Percentiles rank a stretch among this genome's conserved stretches.
phyloP scores from a whole-genome alignment of 35 echinoderm and acorn worm species.

The Apostichopus japonicus region DNA sequence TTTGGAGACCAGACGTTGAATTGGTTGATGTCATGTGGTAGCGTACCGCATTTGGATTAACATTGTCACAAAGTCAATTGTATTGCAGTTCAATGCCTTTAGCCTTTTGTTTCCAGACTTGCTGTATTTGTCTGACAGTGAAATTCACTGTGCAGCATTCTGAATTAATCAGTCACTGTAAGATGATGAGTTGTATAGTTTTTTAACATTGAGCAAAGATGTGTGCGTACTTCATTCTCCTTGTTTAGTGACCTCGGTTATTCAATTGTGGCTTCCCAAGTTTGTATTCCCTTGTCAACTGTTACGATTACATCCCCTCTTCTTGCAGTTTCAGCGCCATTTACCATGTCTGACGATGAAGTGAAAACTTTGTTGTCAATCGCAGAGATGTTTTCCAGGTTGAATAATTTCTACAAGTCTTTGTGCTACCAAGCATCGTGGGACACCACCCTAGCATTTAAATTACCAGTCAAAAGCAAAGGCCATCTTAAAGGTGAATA shows the following conservation, averaged over 20 bases:
- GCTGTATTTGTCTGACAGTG: too few relatives aligned
- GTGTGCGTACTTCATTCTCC: too few relatives aligned
- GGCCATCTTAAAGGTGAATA: slow-evolving; percentile 57
- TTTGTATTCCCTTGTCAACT: too few relatives aligned
- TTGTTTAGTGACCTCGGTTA: too few relatives aligned
- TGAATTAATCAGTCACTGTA: neutral
- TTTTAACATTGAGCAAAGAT: neutral
- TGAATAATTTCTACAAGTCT: slow-evolving; percentile 55
- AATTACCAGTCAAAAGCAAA: slow-evolving; percentile 53
- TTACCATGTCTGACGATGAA: slow-evolving; percentile 51
- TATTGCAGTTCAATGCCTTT: too few relatives aligned
- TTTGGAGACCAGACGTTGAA: too few relatives aligned
- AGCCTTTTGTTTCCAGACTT: too few relatives aligned
- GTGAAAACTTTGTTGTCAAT: slow-evolving; percentile 51
- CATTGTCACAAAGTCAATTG: too few relatives aligned
- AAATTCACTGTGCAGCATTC: too few relatives aligned
- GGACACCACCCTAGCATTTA: slow-evolving; percentile 61
- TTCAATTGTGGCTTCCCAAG: too few relatives aligned
- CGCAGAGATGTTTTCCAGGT: slow-evolving; percentile 17
- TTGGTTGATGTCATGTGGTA: too few relatives aligned
- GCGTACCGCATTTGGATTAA: too few relatives aligned
- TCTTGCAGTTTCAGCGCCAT: slow-evolving; percentile 28
- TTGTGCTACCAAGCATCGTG: slow-evolving; percentile 71
- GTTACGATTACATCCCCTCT: neutral
- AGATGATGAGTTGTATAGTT: neutral